These are phyloP conservation scores for Coptodon rendalli DNA, from an alignment of 2,113 vertebrate species.

Conservation along the genomic window DNA sequence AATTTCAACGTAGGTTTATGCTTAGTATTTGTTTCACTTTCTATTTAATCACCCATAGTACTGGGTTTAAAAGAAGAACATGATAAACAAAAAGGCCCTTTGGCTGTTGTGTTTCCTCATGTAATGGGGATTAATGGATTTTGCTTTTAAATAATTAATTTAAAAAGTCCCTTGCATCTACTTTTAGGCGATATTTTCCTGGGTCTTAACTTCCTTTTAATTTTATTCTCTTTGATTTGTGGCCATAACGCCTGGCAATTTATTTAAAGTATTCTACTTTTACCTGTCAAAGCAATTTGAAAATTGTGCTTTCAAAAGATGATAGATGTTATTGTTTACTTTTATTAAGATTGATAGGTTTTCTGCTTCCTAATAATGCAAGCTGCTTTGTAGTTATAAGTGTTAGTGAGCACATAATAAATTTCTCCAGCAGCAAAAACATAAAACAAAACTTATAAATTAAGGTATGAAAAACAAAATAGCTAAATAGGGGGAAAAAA, in stretches of 20 bases:
- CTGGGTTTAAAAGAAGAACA: neutral
- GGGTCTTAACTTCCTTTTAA: neutral
- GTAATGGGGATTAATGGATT: neutral
- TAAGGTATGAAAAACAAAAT: neutral
- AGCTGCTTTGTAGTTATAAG: neutral
- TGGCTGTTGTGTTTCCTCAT: neutral
- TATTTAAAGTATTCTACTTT: neutral
- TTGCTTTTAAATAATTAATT: neutral
- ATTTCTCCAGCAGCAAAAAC: neutral
- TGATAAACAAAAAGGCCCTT: neutral
- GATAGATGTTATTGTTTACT: neutral
- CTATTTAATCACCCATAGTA: neutral
- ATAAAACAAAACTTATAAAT: neutral
- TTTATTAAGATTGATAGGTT: neutral
- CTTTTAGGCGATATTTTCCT: neutral
- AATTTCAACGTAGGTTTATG: neutral
- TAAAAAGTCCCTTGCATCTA: neutral
- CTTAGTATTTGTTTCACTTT: neutral
- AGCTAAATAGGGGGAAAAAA: neutral
- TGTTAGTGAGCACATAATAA: neutral
- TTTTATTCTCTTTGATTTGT: neutral
- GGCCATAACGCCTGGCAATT: neutral
- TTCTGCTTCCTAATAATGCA: neutral
- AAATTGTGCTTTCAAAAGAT: neutral
- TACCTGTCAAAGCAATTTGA: neutral